Conservation (phyloP, 1,140 invertebrate genomes). For the Charaxes varanes region DNA sequence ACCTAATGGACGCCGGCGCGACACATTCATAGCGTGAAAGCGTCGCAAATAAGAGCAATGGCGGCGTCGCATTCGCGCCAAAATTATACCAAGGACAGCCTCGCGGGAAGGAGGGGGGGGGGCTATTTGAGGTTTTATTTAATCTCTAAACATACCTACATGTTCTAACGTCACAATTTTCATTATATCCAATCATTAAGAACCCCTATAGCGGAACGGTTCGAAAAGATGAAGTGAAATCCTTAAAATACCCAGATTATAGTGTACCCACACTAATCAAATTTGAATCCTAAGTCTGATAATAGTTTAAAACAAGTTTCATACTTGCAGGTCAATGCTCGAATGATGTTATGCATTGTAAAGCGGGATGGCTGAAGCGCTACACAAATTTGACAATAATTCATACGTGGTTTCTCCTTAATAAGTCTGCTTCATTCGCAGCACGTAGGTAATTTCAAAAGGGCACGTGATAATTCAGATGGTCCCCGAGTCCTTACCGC, state of each 20-base stretch:
- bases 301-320: too few relatives aligned
- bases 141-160: neutral
- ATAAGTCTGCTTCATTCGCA: constrained; percentile 8
- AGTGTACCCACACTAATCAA: neutral
- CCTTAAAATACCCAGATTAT: too few relatives aligned
- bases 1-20: constrained; percentile 52
- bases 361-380: too few relatives aligned
- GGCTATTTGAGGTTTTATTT: too few relatives aligned
- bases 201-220: too few relatives aligned
- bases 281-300: too few relatives aligned
- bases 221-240: too few relatives aligned
- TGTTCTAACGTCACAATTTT: too few relatives aligned
- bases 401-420: constrained; percentile 1
- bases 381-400: neutral
- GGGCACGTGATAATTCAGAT: constrained; percentile 27
- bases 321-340: too few relatives aligned
- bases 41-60: constrained; percentile 43
- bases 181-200: too few relatives aligned
- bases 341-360: too few relatives aligned
- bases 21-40: constrained; percentile 52
- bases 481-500: constrained; percentile 20
- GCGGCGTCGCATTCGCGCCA: constrained; percentile 34
- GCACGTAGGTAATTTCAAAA: constrained; percentile 25
- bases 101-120: neutral
- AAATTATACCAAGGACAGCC: constrained; percentile 35